phyloP scores from a whole-genome alignment of 2,797 vertebrate genomes.

The Antennarius maculatus region DNA sequence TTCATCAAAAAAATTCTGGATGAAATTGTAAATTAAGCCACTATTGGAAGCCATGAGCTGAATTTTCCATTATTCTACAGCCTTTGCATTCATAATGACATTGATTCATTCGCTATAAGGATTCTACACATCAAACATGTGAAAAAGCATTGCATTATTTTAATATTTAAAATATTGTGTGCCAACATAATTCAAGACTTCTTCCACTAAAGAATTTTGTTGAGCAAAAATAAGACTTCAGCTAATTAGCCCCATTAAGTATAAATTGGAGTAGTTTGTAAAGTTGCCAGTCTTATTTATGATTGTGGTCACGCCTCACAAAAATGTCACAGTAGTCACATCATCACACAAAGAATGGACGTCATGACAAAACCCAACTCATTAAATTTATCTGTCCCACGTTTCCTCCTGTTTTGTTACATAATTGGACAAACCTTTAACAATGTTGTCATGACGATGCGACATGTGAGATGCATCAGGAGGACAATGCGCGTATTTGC shows the following conservation, averaged over 20 bases:
- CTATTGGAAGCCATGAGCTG: no score
- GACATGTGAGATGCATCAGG: background rate
- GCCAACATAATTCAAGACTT: background rate
- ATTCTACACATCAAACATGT: no score
- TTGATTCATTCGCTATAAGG: no score
- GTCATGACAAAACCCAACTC: slow-evolving; percentile 2
- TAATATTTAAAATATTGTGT: no score
- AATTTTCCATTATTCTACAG: no score
- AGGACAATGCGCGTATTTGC: background rate
- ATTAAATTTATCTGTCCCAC: slow-evolving; percentile 28
- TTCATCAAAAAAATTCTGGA: no score
- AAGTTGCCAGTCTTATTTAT: slow-evolving; percentile 21
- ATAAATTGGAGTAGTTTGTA: slow-evolving; percentile 1
- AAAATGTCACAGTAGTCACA: slow-evolving; percentile 21
- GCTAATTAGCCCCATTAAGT: background rate
- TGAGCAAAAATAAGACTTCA: background rate
- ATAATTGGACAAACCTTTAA: slow-evolving; percentile 25
- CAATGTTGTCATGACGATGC: slow-evolving; percentile 35
- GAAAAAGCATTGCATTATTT: no score
- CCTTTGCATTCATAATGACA: no score
- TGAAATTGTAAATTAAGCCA: no score
- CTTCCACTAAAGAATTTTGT: background rate
- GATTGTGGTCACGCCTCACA: slow-evolving; percentile 4
- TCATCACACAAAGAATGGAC: background rate
- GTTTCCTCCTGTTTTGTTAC: slow-evolving; percentile 8